Evolutionary conservation across 1,140 invertebrate genomes (phyloP).

Genomic region (Coelopa frigida): DNA sequence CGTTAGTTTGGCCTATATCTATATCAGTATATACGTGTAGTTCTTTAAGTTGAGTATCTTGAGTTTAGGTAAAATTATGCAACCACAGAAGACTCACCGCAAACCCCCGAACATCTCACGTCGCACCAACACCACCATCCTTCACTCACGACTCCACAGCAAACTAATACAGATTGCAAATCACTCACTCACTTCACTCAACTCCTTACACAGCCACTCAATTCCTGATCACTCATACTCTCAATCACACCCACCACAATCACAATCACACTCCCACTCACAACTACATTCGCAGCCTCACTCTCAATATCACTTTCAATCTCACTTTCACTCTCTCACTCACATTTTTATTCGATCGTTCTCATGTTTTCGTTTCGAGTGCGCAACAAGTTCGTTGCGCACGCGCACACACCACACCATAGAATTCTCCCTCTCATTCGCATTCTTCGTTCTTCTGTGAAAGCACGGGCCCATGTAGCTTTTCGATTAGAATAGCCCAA

Average conservation of each 20-base stretch:
- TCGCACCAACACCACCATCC: slow-evolving; percentile 3
- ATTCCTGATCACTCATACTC: not conserved
- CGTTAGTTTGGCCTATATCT: not conserved
- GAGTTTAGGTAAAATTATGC: slow-evolving; percentile 10
- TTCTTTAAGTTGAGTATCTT: slow-evolving; percentile 3
- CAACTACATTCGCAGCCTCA: not conserved
- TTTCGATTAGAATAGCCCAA: slow-evolving; percentile 33
- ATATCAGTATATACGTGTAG: slow-evolving; percentile 4
- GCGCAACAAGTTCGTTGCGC: slow-evolving; percentile 5
- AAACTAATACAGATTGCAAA: not conserved
- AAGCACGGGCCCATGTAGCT: slow-evolving; percentile 42
- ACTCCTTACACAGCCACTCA: not conserved
- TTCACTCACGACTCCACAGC: slow-evolving; percentile 2
- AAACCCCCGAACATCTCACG: slow-evolving; percentile 6
- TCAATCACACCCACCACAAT: slow-evolving; percentile 1
- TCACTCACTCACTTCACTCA: not conserved
- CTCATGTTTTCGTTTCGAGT: slow-evolving; percentile 12
- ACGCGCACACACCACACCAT: slow-evolving; percentile 7
- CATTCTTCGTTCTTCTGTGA: slow-evolving; percentile 46
- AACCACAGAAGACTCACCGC: slow-evolving; percentile 44
- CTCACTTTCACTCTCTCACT: slow-evolving; percentile 14
- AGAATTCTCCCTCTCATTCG: too few relatives aligned
- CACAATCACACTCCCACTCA: not conserved
- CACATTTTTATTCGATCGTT: slow-evolving; percentile 27
- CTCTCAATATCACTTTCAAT: not conserved